Percentiles rank a stretch among this genome's conserved stretches.
Evolutionary conservation across 2,888 invertebrate species (phyloP).

Genomic region (Adelognathus sp.): DNA sequence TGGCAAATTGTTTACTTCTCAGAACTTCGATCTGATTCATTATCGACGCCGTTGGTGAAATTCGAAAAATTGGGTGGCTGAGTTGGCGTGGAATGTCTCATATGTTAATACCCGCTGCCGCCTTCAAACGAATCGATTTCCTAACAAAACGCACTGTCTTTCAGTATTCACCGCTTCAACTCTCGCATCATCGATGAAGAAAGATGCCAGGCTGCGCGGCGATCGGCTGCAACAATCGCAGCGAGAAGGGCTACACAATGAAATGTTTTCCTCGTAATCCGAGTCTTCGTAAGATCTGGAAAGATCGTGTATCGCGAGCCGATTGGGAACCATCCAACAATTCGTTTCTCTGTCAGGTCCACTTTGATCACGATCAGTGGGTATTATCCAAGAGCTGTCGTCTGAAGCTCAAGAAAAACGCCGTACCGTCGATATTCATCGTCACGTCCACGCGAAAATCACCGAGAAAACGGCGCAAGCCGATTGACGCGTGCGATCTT

Average conservation of each 20-base stretch:
- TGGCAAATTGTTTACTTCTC: too few species aligned
- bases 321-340: slow-evolving; percentile 79
- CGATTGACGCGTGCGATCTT: slow-evolving; percentile 58
- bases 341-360: slow-evolving; percentile 78
- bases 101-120: too few species aligned
- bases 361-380: slow-evolving; percentile 77
- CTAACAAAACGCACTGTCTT: too few species aligned
- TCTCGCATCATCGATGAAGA: slow-evolving; percentile 22
- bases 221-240: slow-evolving; percentile 78
- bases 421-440: slow-evolving; percentile 76
- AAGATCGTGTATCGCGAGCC: slow-evolving; percentile 74
- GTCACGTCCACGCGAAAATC: slow-evolving; percentile 76
- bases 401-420: slow-evolving; percentile 74
- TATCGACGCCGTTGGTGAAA: too few species aligned
- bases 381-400: slow-evolving; percentile 69
- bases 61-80: too few species aligned
- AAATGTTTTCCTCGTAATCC: slow-evolving; percentile 79
- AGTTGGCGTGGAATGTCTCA: too few species aligned
- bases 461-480: slow-evolving; percentile 70
- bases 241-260: slow-evolving; percentile 79
- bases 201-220: slow-evolving; percentile 80
- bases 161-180: slow-evolving; percentile 19
- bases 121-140: too few species aligned
- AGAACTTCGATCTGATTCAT: too few species aligned
- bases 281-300: slow-evolving; percentile 76